phyloP scores from a whole-genome alignment of 2,888 invertebrate species.

The Phrixothrix hirtus region DNA sequence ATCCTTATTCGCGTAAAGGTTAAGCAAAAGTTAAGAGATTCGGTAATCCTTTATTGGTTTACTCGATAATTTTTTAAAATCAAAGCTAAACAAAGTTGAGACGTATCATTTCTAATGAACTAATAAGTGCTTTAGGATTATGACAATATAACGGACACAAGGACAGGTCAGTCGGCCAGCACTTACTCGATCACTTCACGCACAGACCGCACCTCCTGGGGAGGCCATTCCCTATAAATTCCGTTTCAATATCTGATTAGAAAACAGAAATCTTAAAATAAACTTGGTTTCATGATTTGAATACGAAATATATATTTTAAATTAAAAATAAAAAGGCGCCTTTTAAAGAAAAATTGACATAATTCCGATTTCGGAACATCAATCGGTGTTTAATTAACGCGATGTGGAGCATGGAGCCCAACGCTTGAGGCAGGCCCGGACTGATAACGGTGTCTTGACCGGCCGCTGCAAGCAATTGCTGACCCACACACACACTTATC shows the following conservation, averaged over 20 bases:
- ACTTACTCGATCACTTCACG: conserved; percentile 38
- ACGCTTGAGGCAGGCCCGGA: conserved; percentile 50
- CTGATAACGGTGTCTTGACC: conserved; percentile 55
- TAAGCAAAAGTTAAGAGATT: no score
- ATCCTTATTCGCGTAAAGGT: no score
- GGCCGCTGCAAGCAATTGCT: conserved; percentile 45
- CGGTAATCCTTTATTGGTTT: no score
- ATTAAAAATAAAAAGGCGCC: no score
- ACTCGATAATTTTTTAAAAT: no score
- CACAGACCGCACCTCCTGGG: conserved; percentile 37
- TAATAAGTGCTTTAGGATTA: conserved; percentile 11
- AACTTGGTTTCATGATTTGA: no score
- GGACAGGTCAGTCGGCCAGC: conserved; percentile 54
- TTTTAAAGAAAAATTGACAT: conserved; percentile 20
- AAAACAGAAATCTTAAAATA: neutral
- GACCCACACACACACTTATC: conserved; percentile 50
- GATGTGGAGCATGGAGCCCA: conserved; percentile 46
- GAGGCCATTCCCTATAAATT: conserved; percentile 28
- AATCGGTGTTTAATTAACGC: conserved; percentile 48
- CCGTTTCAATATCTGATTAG: conserved; percentile 10
- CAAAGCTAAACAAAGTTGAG: no score
- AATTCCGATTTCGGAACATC: conserved; percentile 37
- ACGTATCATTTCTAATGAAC: no score
- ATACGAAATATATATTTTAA: no score
- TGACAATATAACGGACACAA: conserved; percentile 47